A percentile compares a stretch with the other conserved stretches of the same genome.
phyloP scores from a whole-genome alignment of 2,888 invertebrate species.

The Hecatera dysodea region DNA sequence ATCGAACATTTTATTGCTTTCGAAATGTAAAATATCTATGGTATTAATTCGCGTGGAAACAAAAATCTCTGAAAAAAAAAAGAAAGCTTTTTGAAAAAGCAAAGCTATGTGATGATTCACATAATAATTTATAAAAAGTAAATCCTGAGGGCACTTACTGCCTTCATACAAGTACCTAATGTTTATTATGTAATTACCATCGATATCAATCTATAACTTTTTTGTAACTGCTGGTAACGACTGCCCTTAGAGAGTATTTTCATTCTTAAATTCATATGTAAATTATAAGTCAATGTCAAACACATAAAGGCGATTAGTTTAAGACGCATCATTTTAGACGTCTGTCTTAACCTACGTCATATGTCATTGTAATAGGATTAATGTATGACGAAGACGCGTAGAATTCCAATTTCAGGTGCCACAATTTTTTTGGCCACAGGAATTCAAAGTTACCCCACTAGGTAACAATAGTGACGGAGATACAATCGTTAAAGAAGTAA shows the following conservation, averaged over 20 bases:
- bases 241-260: conserved; percentile 22
- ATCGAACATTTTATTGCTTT: neutral
- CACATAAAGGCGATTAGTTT: conserved; percentile 70
- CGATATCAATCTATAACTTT: neutral
- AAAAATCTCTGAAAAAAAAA: no score
- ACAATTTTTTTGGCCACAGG: conserved; percentile 60
- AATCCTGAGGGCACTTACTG: conserved; percentile 8
- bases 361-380: conserved; percentile 85
- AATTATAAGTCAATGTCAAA: conserved; percentile 61
- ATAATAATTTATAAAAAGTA: conserved; percentile 29
- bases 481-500: conserved; percentile 73
- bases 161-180: conserved; percentile 4
- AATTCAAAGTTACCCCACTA: conserved; percentile 70
- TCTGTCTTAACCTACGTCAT: conserved; percentile 72
- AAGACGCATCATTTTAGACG: conserved; percentile 67
- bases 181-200: conserved; percentile 19
- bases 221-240: conserved; percentile 20
- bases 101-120: conserved; percentile 24
- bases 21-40: neutral
- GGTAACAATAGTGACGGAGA: conserved; percentile 69
- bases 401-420: conserved; percentile 72
- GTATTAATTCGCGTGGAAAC: neutral
- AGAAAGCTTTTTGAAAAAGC: no score
- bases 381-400: conserved; percentile 70
- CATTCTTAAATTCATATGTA: conserved; percentile 56